Evolutionary conservation across 2,797 vertebrate genomes (phyloP).

Genomic region (Vipera ursinii): DNA sequence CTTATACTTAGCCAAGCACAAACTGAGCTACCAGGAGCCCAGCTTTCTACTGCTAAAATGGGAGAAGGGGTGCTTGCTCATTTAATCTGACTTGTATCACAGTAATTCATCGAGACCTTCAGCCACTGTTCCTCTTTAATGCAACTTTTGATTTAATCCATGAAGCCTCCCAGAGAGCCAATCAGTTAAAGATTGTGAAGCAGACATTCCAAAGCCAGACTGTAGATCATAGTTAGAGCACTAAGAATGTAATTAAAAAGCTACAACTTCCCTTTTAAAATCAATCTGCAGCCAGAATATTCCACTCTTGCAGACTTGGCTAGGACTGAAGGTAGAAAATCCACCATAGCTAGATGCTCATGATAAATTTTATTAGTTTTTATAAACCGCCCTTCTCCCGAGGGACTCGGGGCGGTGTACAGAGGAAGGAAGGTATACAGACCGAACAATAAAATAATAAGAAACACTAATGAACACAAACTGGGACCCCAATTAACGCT

Average conservation of each 20-base stretch:
- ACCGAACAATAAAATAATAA: too few species aligned
- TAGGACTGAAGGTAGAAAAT: neutral
- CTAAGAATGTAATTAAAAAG: neutral
- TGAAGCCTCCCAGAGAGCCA: neutral
- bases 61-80: neutral
- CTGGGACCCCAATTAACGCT: too few species aligned
- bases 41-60: neutral
- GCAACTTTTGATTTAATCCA: neutral
- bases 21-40: neutral
- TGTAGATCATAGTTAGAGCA: neutral
- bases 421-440: too few species aligned
- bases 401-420: too few species aligned
- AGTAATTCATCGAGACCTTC: neutral
- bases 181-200: neutral
- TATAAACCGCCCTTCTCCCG: too few species aligned
- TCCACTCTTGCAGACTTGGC: neutral
- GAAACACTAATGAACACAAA: too few species aligned
- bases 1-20: neutral
- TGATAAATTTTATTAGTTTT: too few species aligned
- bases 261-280: neutral
- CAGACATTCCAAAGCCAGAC: neutral
- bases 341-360: neutral
- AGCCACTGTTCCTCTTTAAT: neutral
- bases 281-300: neutral
- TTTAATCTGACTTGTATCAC: neutral